Base-by-base conservation (phyloP, 2,888 invertebrate species). In the Xanthia icteritia region DNA sequence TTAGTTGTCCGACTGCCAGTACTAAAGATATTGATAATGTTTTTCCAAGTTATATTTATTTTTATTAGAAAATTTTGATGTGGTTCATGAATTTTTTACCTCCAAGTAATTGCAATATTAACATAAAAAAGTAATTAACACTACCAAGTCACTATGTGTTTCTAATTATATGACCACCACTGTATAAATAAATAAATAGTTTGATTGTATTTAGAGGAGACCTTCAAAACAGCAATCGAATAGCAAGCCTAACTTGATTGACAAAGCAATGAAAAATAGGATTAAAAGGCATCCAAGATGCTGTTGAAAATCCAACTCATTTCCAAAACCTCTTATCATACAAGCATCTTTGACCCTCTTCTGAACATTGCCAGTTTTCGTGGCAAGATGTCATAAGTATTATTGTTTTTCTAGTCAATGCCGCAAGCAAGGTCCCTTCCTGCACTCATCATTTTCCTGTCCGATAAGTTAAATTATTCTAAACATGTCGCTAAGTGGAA, bases 401-500 rank as follows among this genome's bases (percentile, higher is more conserved):
- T 8, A 45, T 36, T 13, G 17, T 67, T 67, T 73, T 73, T 72
- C 56, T 17, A 5, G 39, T 15, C 74, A 80, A 81, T 77, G 77
- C 60, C 54, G 11, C 4, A 13, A 17, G 15, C 77, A 76, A 85
- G 84, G 85, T 65, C 61, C 17, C 66, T 75, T 65, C 82, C 70
- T 81, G 66, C 31, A 20, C 42, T 51, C 48, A 67, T 74, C 45
- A 74, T 77, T 84, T 81, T 86, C 82, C 85, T 84, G 77, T 39
- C n/a, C 0, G 58, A 69, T 69, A 54, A 58, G 68, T 56, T 73
- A 36, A 69, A 63, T 72, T 71, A 86, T 76, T 84, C 64, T 23
- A 31, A 1, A 20, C 79, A 70, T 42, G 68, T 73, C 45, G 45
- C 27, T 60, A 65, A 13, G 27, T 71, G 48, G 48, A 64, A 61